phyloP scores from a whole-genome alignment of 2,797 vertebrate species.

The Notolabrus celidotus region DNA sequence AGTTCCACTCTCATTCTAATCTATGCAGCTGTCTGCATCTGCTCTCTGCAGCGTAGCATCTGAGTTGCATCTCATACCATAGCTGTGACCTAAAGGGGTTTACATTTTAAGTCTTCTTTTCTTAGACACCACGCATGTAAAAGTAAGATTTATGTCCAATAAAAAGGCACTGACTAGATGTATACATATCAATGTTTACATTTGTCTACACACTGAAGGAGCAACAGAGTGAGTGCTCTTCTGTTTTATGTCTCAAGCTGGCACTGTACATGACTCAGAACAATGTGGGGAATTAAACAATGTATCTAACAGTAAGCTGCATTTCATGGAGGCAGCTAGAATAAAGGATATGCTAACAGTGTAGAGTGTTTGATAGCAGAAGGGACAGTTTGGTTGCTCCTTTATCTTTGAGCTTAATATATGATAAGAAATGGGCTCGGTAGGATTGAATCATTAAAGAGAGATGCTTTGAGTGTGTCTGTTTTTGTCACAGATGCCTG shows the following conservation, averaged over 20 bases:
- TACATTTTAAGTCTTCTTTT: neutral
- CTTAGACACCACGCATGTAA: neutral
- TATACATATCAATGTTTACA: neutral
- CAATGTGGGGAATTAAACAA: neutral
- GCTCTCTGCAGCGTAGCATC: neutral
- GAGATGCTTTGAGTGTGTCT: no score
- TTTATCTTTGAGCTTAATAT: no score
- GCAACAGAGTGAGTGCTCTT: neutral
- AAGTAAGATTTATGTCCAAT: neutral
- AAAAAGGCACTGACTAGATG: neutral
- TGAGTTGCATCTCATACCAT: neutral
- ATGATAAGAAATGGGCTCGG: no score
- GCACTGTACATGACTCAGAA: neutral
- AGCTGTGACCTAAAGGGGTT: neutral
- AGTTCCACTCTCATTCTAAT: neutral
- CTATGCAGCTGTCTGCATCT: neutral
- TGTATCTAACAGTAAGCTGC: neutral
- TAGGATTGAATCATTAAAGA: no score
- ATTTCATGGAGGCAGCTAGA: neutral
- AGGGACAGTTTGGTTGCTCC: no score
- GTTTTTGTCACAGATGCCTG: neutral
- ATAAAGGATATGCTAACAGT: neutral
- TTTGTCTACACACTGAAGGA: neutral
- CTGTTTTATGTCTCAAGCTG: neutral
- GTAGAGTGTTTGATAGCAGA: no score